Evolutionary conservation across 2,888 invertebrate genomes (phyloP).

Genomic region (Syrista parreyssii): DNA sequence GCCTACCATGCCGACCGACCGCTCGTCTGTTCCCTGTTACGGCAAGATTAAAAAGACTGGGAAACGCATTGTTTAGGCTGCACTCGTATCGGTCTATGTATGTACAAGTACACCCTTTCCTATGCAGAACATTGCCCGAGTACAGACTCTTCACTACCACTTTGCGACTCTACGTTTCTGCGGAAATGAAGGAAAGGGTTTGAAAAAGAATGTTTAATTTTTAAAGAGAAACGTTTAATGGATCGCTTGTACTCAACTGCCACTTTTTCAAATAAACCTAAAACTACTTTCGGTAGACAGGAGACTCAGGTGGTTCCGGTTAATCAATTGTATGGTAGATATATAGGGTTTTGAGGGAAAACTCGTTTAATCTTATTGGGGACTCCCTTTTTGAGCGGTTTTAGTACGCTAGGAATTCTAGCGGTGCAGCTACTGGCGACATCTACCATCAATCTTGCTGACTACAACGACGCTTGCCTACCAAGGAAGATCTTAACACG

Average conservation of each 20-base stretch:
- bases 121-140: not conserved
- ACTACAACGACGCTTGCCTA: not conserved
- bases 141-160: not conserved
- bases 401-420: not conserved
- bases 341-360: not conserved
- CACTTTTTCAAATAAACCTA: not conserved
- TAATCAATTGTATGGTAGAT: not conserved
- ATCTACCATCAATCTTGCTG: not conserved
- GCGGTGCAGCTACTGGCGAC: not conserved
- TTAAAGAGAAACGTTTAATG: not conserved
- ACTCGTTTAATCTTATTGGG: not conserved
- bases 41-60: conserved; percentile 43
- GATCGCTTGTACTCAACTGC: not conserved
- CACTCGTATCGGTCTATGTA: conserved; percentile 37
- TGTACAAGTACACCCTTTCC: not conserved
- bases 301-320: not conserved
- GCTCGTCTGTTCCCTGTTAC: conserved; percentile 15
- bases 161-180: not conserved
- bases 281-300: not conserved
- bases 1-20: not conserved
- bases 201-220: not conserved
- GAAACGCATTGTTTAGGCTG: conserved; percentile 52
- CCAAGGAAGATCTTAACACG: not conserved
- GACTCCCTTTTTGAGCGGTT: not conserved
- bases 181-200: not conserved